Conservation (phyloP, 2,113 vertebrate species). For the Sphyrna mokarran region DNA sequence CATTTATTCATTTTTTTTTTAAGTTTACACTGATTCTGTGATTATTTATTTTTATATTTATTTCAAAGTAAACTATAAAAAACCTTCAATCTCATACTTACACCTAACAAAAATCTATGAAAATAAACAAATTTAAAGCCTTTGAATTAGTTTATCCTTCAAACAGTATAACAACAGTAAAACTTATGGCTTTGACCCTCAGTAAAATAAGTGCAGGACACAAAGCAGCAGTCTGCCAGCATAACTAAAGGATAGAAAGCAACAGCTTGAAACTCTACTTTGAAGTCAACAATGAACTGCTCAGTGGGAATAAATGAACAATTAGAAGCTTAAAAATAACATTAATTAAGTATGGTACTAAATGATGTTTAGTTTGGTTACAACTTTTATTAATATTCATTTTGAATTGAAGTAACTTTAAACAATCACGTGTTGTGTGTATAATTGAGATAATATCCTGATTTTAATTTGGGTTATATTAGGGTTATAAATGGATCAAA, state of each 20-base stretch:
- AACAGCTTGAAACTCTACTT: not conserved
- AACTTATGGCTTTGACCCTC: not conserved
- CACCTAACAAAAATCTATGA: no score
- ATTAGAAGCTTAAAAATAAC: not conserved
- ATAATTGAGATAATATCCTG: not conserved
- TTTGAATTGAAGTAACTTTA: not conserved
- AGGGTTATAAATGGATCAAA: not conserved
- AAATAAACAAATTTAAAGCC: not conserved
- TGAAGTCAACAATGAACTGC: not conserved
- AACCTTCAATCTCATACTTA: no score
- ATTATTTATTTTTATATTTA: not conserved
- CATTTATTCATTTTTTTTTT: no score
- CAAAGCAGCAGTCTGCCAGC: not conserved
- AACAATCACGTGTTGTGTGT: not conserved
- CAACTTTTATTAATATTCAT: not conserved
- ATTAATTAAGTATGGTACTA: not conserved
- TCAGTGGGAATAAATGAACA: not conserved
- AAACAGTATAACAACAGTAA: not conserved
- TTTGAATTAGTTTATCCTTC: not conserved
- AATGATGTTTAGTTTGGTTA: not conserved
- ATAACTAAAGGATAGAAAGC: not conserved
- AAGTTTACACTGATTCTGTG: no score
- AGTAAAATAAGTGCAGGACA: not conserved
- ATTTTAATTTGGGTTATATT: not conserved
- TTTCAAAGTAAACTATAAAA: no score